Conservation (phyloP, 2,113 vertebrate species). For the Panthera tigris region DNA sequence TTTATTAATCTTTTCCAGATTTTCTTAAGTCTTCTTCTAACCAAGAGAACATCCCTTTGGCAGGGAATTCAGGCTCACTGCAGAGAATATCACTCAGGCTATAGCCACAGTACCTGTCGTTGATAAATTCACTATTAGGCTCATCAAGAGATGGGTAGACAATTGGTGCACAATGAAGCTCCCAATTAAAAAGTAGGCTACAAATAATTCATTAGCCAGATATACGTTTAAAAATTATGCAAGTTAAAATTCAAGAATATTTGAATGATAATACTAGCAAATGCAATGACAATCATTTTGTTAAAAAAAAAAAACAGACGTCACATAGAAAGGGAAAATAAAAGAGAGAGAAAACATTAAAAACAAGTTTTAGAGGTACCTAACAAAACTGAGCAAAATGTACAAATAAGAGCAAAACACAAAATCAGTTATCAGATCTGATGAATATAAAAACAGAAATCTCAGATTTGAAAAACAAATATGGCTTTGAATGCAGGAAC, state of each 20-base stretch:
- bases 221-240: slow-evolving; percentile 68
- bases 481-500: slow-evolving; percentile 37
- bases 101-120: neutral
- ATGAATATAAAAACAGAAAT: slow-evolving; percentile 67
- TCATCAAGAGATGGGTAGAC: slow-evolving; percentile 38
- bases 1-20: neutral
- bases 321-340: slow-evolving; percentile 55
- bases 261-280: slow-evolving; percentile 70
- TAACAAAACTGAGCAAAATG: slow-evolving; percentile 52
- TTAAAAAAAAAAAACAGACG: slow-evolving; percentile 31
- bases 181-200: slow-evolving; percentile 15
- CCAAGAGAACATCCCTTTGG: neutral
- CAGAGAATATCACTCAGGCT: neutral
- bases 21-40: neutral
- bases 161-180: slow-evolving; percentile 20
- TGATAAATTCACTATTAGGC: slow-evolving; percentile 2
- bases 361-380: slow-evolving; percentile 45
- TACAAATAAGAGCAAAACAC: slow-evolving; percentile 63
- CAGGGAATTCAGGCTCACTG: neutral
- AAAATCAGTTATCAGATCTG: slow-evolving; percentile 60
- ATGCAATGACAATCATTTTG: slow-evolving; percentile 67
- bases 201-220: slow-evolving; percentile 73
- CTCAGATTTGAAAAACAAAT: slow-evolving; percentile 63
- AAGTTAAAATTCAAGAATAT: slow-evolving; percentile 74
- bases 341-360: slow-evolving; percentile 59